Evolutionary conservation across 2,888 invertebrate species (phyloP).

Genomic region (Zygothrica quintamaculata): DNA sequence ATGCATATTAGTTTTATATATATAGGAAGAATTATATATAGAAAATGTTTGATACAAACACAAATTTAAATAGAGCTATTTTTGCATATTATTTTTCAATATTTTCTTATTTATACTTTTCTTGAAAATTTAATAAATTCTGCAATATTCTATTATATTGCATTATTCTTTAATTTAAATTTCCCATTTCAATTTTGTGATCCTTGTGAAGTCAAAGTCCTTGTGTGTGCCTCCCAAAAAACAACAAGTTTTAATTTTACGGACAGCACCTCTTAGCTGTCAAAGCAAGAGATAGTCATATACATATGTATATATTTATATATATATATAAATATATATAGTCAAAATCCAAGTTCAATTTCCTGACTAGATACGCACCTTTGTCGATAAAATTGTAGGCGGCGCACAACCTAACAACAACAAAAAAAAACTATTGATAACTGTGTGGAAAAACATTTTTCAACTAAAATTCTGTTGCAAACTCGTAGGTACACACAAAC

Average conservation of each 20-base stretch:
- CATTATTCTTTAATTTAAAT: slow-evolving; percentile 18
- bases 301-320: not conserved
- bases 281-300: slow-evolving; percentile 16
- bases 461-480: slow-evolving; percentile 56
- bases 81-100: too few relatives aligned
- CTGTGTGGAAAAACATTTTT: slow-evolving; percentile 20
- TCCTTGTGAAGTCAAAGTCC: not conserved
- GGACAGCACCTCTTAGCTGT: slow-evolving; percentile 24
- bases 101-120: too few relatives aligned
- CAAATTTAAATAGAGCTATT: too few relatives aligned
- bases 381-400: slow-evolving; percentile 47
- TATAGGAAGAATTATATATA: too few relatives aligned
- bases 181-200: slow-evolving; percentile 23
- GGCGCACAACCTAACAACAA: slow-evolving; percentile 23
- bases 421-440: slow-evolving; percentile 65
- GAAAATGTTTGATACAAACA: too few relatives aligned
- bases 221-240: slow-evolving; percentile 25
- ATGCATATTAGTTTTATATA: too few relatives aligned
- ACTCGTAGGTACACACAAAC: slow-evolving; percentile 21
- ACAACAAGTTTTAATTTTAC: slow-evolving; percentile 44
- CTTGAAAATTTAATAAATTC: too few relatives aligned
- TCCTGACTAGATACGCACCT: slow-evolving; percentile 60
- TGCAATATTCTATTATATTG: too few relatives aligned
- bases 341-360: slow-evolving; percentile 1
- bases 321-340: too few relatives aligned